These are phyloP conservation scores for Nymphicus hollandicus DNA, from an alignment of 2,113 vertebrate species.

Conservation along the genomic window DNA sequence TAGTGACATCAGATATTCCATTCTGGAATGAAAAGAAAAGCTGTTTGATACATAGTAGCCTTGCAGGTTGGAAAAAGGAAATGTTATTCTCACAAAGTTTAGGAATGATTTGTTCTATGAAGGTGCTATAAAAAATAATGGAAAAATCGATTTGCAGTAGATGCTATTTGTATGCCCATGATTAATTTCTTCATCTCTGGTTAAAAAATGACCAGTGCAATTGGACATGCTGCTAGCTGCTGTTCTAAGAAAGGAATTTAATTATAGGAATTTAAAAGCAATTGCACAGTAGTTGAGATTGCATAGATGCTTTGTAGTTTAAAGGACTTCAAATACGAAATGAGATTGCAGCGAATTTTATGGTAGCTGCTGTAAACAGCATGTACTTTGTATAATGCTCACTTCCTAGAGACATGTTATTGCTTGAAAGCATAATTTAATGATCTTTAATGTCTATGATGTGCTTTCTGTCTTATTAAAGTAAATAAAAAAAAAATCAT, in stretches of 20 bases:
- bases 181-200: not conserved
- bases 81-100: not conserved
- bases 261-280: not conserved
- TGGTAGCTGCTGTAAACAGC: not conserved
- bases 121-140: not conserved
- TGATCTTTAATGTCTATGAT: not conserved
- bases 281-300: not conserved
- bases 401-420: not conserved
- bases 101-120: not conserved
- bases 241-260: not conserved
- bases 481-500: not conserved
- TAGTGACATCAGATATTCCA: not conserved
- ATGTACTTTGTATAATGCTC: not conserved
- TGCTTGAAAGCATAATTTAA: not conserved
- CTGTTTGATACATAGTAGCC: not conserved
- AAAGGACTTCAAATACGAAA: not conserved
- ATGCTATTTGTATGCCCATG: not conserved
- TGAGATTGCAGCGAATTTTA: not conserved
- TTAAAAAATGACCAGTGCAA: not conserved
- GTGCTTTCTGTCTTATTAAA: not conserved
- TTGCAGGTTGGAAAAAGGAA: not conserved
- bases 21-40: conserved; percentile 14
- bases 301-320: not conserved
- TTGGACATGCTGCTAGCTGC: not conserved
- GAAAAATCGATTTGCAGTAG: not conserved